Evolutionary conservation across 2,113 vertebrate species (phyloP).

Genomic region (Lycaon pictus): DNA sequence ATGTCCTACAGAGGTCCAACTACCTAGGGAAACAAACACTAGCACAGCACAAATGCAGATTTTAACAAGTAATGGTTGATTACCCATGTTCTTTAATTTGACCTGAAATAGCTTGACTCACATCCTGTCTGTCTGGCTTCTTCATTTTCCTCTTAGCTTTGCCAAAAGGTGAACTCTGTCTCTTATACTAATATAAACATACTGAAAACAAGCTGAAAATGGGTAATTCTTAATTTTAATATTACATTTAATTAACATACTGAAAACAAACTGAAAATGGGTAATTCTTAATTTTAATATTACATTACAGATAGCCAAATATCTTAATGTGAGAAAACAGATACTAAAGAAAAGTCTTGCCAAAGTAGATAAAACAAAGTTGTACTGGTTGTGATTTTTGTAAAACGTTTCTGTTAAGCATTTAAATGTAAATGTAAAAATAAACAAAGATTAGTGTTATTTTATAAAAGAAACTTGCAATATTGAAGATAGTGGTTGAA

Average conservation of each 20-base stretch:
- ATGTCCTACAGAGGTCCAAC: not conserved
- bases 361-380: constrained; percentile 5
- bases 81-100: not conserved
- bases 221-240: not conserved
- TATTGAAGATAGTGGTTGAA: not conserved
- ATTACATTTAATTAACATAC: not conserved
- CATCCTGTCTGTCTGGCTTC: not conserved
- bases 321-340: not conserved
- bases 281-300: constrained; percentile 12
- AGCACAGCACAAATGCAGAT: not conserved
- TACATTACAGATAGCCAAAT: not conserved
- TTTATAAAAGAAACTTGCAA: not conserved
- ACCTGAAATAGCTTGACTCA: not conserved
- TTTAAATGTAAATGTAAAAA: not conserved
- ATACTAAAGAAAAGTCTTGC: not conserved
- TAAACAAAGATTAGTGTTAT: not conserved
- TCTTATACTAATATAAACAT: not conserved
- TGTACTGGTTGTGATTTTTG: not conserved
- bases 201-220: not conserved
- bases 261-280: not conserved
- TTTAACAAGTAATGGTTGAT: not conserved
- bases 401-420: not conserved
- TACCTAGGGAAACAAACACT: not conserved
- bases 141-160: not conserved
- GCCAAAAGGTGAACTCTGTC: not conserved